Evolutionary conservation across 2,113 vertebrate genomes (phyloP).

Genomic region (Rutilus rutilus): DNA sequence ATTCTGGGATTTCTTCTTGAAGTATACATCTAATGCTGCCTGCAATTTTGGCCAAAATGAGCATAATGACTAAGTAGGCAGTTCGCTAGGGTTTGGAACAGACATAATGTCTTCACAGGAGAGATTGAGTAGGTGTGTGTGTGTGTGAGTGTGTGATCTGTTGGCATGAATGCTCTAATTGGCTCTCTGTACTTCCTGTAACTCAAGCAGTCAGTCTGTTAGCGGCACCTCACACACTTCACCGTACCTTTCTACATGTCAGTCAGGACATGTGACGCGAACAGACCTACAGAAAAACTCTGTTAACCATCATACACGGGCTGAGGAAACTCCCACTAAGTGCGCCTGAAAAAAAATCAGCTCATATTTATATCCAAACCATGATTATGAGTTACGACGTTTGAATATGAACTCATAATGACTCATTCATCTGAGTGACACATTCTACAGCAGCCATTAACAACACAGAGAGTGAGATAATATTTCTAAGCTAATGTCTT

Average conservation of each 20-base stretch:
- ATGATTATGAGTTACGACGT: constrained; percentile 9
- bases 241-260: constrained; percentile 20
- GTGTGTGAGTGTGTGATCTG: not conserved
- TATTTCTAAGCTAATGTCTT: constrained; percentile 34
- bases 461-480: constrained; percentile 45
- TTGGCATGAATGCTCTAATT: constrained; percentile 37
- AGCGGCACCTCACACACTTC: constrained; percentile 19
- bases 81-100: not conserved
- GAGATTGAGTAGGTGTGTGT: constrained; percentile 14
- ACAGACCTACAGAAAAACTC: constrained; percentile 2
- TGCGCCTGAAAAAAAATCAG: not conserved
- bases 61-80: not conserved
- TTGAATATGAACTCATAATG: constrained; percentile 28
- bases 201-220: constrained; percentile 36
- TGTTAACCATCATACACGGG: not conserved
- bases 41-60: not conserved
- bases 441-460: constrained; percentile 34
- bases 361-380: constrained; percentile 24
- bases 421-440: constrained; percentile 48
- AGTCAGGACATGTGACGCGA: not conserved
- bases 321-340: not conserved
- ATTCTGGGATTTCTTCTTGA: not conserved
- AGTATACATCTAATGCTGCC: not conserved
- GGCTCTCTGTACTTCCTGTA: constrained; percentile 36
- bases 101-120: constrained; percentile 19